Evolutionary conservation across 2,888 invertebrate genomes (phyloP).

Genomic region (Anthrax anthrax): DNA sequence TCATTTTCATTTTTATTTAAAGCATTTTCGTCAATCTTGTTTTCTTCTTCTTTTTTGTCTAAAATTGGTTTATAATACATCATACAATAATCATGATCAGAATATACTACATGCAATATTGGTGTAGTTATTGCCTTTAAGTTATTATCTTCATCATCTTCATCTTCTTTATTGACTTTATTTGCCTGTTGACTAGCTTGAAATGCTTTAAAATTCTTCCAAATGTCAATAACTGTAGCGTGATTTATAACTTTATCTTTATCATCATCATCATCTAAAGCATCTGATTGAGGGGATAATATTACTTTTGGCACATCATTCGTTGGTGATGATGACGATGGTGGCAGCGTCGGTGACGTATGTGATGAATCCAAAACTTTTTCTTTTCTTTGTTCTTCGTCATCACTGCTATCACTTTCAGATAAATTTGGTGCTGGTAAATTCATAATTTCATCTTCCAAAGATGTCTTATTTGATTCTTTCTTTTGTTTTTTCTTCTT

Average conservation of each 20-base stretch:
- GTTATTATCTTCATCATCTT: constrained; percentile 11
- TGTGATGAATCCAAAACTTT: neutral
- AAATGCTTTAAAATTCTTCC: constrained; percentile 27
- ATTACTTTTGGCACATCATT: constrained; percentile 25
- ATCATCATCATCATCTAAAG: constrained; percentile 21
- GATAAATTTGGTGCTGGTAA: constrained; percentile 70
- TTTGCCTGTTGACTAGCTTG: constrained; percentile 10
- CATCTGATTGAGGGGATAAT: constrained; percentile 29
- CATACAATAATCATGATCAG: constrained; percentile 66
- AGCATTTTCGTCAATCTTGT: constrained; percentile 15
- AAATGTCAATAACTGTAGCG: constrained; percentile 21
- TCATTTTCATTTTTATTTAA: neutral
- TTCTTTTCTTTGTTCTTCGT: constrained; percentile 34
- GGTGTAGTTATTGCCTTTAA: constrained; percentile 15
- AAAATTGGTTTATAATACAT: constrained; percentile 30
- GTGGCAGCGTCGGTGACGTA: neutral
- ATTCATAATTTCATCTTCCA: constrained; percentile 49
- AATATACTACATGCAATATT: constrained; percentile 43
- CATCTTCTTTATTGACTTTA: neutral
- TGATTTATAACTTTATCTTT: constrained; percentile 17
- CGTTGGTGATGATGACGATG: constrained; percentile 7
- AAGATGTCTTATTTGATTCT: constrained; percentile 10
- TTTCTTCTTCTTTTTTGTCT: constrained; percentile 38
- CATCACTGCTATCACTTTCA: constrained; percentile 68
- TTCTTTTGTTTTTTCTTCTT: constrained; percentile 8